Percentiles rank a stretch among this genome's conserved stretches.
Evolutionary conservation across 2,113 vertebrate genomes (phyloP).

Genomic region (Bufo bufo): DNA sequence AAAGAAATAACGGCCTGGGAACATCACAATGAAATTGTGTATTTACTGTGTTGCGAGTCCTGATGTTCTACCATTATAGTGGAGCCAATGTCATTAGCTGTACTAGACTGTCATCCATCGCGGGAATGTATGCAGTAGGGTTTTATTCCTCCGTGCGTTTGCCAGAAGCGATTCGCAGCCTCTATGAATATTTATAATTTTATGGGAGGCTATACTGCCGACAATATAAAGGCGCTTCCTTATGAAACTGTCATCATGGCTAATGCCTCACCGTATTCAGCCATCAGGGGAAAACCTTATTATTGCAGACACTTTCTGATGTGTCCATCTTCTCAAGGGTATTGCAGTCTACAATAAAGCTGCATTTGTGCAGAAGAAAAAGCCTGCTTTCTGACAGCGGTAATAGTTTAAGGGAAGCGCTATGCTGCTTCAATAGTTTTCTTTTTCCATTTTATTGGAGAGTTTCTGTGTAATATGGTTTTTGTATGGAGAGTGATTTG

Average conservation of each 20-base stretch:
- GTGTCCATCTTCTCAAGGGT: constrained; percentile 7
- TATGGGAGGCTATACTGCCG: neutral
- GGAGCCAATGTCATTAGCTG: neutral
- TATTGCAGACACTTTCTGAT: neutral
- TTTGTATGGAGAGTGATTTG: neutral
- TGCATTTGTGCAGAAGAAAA: constrained; percentile 1
- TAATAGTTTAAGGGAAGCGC: neutral
- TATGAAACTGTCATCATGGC: neutral
- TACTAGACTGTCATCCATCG: neutral
- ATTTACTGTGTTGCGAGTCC: neutral
- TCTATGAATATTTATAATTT: constrained; percentile 20
- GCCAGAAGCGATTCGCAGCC: neutral
- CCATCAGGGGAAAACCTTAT: constrained; percentile 7
- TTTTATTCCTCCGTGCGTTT: constrained; percentile 2
- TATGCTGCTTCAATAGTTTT: neutral
- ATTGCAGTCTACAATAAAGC: neutral
- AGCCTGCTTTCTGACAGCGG: neutral
- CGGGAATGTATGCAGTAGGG: neutral
- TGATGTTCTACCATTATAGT: neutral
- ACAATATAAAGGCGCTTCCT: neutral
- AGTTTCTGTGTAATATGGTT: neutral
- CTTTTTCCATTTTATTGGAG: neutral
- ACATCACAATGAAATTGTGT: neutral
- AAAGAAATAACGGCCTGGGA: neutral
- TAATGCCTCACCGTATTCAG: neutral